Base-by-base conservation (phyloP, 2,888 invertebrate species). In the Thera obeliscata region DNA sequence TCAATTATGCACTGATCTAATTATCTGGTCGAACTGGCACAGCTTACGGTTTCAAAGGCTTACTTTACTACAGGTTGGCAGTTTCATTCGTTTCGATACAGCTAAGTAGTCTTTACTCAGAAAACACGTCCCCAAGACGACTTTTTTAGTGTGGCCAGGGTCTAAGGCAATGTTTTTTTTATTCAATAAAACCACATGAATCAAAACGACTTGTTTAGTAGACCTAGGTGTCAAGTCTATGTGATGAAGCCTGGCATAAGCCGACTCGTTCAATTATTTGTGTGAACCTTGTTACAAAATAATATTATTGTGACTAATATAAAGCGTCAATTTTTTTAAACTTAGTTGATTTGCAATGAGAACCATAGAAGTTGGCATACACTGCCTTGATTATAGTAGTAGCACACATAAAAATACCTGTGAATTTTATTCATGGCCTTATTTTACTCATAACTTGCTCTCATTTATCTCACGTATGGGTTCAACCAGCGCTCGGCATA, bases 1-100 rank as follows among this genome's bases (percentile, higher is more conserved):
- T 84, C 85, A 82, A 86, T 85, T 85, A 84, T 77, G 73, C 74
- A 74, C 67, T 75, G 74, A 79, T 82, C 79, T 85, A 85, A 87
- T 86, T 87, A 82, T 74, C 79, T 75, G 69, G 70, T 62, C 66
- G 56, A 49, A 43, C 56, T 61, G 55, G 48, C 46, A 52, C 54
- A 56, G 12, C 54, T 54, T 52, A 36, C 38, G 22, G 22, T 11
- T 12, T 55, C 52, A 22, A 33, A 52, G 52, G 9, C 52, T 6
- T 46, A n/a, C 33, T 33, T 48, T 48, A 33, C 33, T 38, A 11
- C 0, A 36, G 12, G 7, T 7, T 12, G 36, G 36, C 6, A 7
- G 38, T 36, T 38, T 41, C 56, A 41, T 56, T 41, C 33, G 33
- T 52, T 33, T 8, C 33, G 3, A 52, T 52, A 8, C 8, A 52